A percentile compares a stretch with the other conserved stretches of the same genome.
These are phyloP conservation scores for Argyrosomus regius DNA, from an alignment of 2,797 vertebrate species.

Conservation along the genomic window DNA sequence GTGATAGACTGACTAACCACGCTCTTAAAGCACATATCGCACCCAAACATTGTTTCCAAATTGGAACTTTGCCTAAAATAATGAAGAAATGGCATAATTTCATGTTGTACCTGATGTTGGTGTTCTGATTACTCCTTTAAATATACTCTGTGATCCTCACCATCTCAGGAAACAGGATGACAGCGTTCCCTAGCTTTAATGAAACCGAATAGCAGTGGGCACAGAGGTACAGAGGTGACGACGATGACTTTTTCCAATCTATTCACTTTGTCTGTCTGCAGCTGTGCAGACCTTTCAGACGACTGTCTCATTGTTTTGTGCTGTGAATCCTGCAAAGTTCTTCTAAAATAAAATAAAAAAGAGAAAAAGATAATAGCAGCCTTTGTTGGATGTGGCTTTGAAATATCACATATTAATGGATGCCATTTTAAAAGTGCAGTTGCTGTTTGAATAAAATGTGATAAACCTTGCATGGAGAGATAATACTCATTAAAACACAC, in stretches of 20 bases:
- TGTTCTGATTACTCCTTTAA: conserved; percentile 15
- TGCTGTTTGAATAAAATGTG: conserved; percentile 75
- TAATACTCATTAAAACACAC: conserved; percentile 79
- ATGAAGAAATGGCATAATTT: background rate
- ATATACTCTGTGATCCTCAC: conserved; percentile 4
- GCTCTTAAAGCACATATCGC: background rate
- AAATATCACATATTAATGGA: conserved; percentile 83
- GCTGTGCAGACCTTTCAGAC: conserved; percentile 76
- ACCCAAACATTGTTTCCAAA: background rate
- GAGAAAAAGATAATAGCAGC: conserved; percentile 63
- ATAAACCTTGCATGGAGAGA: conserved; percentile 78
- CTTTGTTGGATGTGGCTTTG: conserved; percentile 77
- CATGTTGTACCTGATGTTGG: background rate
- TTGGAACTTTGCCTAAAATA: background rate
- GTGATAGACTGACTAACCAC: background rate
- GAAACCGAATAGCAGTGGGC: conserved; percentile 44
- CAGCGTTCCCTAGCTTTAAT: conserved; percentile 44
- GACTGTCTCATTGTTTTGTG: conserved; percentile 73
- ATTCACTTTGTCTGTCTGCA: conserved; percentile 63
- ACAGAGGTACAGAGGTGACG: conserved; percentile 53
- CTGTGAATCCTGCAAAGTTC: conserved; percentile 70
- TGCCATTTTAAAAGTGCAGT: conserved; percentile 77
- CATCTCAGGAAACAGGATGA: conserved; percentile 31
- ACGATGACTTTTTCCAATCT: conserved; percentile 67
- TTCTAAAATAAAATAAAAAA: conserved; percentile 32